Base-by-base conservation (phyloP, 2,888 invertebrate genomes). In the Rhodophaea formosa region DNA sequence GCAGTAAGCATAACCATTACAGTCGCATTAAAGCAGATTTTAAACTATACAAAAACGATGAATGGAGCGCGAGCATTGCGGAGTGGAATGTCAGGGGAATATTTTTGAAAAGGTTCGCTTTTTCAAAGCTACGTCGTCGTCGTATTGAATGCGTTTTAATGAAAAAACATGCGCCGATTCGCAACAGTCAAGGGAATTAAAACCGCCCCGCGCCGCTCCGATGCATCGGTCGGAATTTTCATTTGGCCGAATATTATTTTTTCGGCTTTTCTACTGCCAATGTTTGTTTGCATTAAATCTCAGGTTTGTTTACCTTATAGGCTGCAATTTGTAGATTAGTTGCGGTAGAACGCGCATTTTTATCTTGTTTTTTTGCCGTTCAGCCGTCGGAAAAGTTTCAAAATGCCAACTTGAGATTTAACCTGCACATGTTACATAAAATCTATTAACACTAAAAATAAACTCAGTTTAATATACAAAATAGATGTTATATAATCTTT, bases 71-170 rank as follows among this genome's bases (percentile, higher is more conserved):
- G 74, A 73, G 75, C 79, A 78, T 71, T 73, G 79, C 77, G 73
- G 73, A 84, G 80, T 76, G 79, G 84, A 84, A 88, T 83, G 87
- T 86, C 88, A 85, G 84, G 81, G 75, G 83, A 84, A 86, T 77
- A 84, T 85, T 86, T 88, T 87, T 89, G 80, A 87, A 90, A 90
- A 87, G 87, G 86, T 85, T 79, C 82, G 80, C 85, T 78, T 78
- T 87, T 90, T 85, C 79, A 89, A 88, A 89, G 88, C 88, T 77
- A 79, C 86, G 86, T 88, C 88, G 85, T 84, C 83, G 88, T 86
- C 82, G 88, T 87, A 90, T 90, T 91, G 89, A 91, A 91, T 91
- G 88, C 85, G 89, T 88, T 91, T 90, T 90, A 90, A 90, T 90
- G 90, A 90, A 91, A 91, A 90, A 90, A 89, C 89, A 90, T 88